Evolutionary conservation across 2,888 invertebrate species (phyloP), one percentile per base, ranked within the genome.

Genomic region (Malthinus seriepunctatus): DNA sequence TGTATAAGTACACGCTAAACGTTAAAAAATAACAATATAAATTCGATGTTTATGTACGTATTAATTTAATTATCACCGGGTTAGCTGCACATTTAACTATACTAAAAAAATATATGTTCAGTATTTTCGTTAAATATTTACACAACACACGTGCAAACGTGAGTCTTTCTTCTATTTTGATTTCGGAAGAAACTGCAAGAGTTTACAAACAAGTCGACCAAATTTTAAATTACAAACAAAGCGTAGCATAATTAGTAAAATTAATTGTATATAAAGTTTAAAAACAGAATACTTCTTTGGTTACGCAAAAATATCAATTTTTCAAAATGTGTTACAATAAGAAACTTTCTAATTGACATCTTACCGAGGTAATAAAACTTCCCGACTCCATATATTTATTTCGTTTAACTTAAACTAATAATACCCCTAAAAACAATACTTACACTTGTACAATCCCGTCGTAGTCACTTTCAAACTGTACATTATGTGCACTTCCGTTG

Each of bases 371-470:
- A 23, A 2, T 45, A 32, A 45, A 31, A 15, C 32, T 23, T 31
- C 45, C 2, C 31, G 45, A 32, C 10, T 45, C 23, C 31, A 32
- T 45, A 10, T 45, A 8, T 32, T 32, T 32, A 10, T 5, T 23
- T 23, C 8, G 12, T 42, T 23, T 39, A 15, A 15, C 10, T n/a
- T 15, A 15, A 23, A 8, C 32, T 32, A 11, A 11, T 4, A 15
- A 10, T 1, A 6, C 45, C 7, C 10, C 10, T 10, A 8, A 2
- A 42, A 39, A 15, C 15, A 4, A 11, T 7, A 10, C 14, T 32
- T 60, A 60, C 8, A 61, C 61, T 46, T 61, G 61, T 31, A 61
- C 56, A 37, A 61, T 61, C 15, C 57, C 61, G 23, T 61, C 61
- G 46, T 38, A 53, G 32, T 61, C 57, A 46, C 34, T 61, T 51